A percentile compares a stretch with the other conserved stretches of the same genome.
phyloP scores from a whole-genome alignment of 2,113 vertebrate species.

The Carassius gibelio region DNA sequence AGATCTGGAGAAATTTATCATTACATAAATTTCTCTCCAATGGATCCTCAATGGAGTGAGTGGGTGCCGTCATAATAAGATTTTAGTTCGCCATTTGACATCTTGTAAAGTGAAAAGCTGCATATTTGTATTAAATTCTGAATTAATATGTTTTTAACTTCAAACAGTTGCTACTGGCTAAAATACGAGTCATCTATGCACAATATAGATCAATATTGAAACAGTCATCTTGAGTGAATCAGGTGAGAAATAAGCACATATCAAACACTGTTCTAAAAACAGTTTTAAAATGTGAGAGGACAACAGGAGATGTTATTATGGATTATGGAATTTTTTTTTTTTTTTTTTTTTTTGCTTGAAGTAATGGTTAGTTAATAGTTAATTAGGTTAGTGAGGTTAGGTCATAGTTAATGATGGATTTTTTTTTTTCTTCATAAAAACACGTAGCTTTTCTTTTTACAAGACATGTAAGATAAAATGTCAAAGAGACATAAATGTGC shows the following conservation, averaged over 20 bases:
- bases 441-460: neutral
- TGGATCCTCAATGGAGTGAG: neutral
- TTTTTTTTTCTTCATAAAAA: neutral
- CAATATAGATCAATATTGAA: neutral
- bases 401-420: neutral
- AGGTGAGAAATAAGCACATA: neutral
- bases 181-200: neutral
- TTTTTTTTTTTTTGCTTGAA: too few species aligned
- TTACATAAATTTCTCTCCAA: too few species aligned
- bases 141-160: too few species aligned
- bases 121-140: too few species aligned
- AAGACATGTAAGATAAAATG: neutral
- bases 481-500: neutral
- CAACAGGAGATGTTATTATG: neutral
- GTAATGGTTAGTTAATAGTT: too few species aligned
- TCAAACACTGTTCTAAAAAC: too few species aligned
- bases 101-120: neutral
- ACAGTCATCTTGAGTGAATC: neutral
- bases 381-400: too few species aligned
- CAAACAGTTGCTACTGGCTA: neutral
- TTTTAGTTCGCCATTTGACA: neutral
- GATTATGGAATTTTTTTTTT: neutral
- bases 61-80: neutral
- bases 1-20: neutral
- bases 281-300: too few species aligned